Evolutionary conservation across 2,797 vertebrate species (phyloP), one percentile per base, ranked within the genome.

Genomic region (Microchirus variegatus): DNA sequence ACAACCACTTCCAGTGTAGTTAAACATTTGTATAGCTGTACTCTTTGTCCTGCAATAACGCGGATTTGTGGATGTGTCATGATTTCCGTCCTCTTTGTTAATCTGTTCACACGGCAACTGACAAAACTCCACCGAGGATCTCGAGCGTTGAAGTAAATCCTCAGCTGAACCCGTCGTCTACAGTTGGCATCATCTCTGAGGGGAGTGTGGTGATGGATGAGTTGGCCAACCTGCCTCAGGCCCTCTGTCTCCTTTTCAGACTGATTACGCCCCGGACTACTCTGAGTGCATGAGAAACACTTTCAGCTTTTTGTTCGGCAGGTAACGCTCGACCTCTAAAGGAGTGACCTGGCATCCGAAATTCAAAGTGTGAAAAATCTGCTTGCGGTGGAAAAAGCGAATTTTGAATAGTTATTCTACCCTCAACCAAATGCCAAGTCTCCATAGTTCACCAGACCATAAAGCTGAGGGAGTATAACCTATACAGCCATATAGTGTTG

Each of bases 81-180:
- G 4, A 26, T 1, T 52, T n/a, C 1, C 1, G n/a, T 52, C 16
- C 31, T 26, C 44, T 54, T 53, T 41, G 42, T 48, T 14, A 7
- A 12, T 22, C 48, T 10, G 22, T n/a, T 38, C 60, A 48, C 44
- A 74, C 62, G 40, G 35, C 26, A 56, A 56, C 49, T 67, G 59
- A 66, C 45, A 41, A 63, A 40, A 62, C 26, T 55, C 36, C 52
- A 65, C 51, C 60, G 44, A 59, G 70, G 55, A 45, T 74, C 36
- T 53, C 66, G 31, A 9, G 3, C 26, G 26, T 44, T 60, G 26
- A 61, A 53, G 50, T 67, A 69, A 10, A 19, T 46, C 41, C 61
- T 53, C 52, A 72, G 19, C 53, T 67, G 3, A 49, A 49, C 49
- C 22, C 37, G 43, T 42, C 63, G 43, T 42, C 70, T 41, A 67